A percentile compares a stretch with the other conserved stretches of the same genome.
These are phyloP conservation scores for Atlantisia rogersi DNA, from an alignment of 2,113 vertebrate species.

Conservation along the genomic window DNA sequence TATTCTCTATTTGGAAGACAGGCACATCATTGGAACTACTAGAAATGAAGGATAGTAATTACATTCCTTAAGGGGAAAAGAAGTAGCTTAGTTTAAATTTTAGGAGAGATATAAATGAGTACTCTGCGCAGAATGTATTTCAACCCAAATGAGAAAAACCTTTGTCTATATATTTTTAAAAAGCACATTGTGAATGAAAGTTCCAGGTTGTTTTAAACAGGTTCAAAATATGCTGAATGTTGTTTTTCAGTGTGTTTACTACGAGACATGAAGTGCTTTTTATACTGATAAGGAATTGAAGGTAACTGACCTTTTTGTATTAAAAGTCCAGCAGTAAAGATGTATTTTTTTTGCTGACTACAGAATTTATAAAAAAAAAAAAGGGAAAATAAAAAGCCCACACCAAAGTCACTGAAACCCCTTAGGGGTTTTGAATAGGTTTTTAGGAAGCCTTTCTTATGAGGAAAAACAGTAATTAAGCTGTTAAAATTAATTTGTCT, in stretches of 20 bases:
- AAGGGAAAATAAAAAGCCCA: background rate
- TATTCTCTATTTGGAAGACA: conserved; percentile 43
- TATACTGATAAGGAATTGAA: background rate
- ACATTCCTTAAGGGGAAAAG: conserved; percentile 31
- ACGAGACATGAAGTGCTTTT: background rate
- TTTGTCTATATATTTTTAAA: background rate
- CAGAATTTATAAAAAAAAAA: no score
- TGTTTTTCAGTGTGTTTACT: background rate
- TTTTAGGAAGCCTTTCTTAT: background rate
- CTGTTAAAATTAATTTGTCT: background rate
- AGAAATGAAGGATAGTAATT: conserved; percentile 52
- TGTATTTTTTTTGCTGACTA: background rate
- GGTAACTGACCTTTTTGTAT: background rate
- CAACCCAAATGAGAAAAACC: background rate
- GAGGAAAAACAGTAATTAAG: background rate
- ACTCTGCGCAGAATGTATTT: background rate
- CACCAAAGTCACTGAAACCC: no score
- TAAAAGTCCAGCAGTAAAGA: background rate
- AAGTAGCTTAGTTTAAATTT: conserved; percentile 31
- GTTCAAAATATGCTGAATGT: background rate
- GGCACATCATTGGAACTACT: conserved; percentile 8
- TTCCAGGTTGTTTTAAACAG: background rate
- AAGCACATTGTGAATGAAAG: background rate
- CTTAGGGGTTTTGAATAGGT: background rate
- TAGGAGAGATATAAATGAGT: background rate